Evolutionary conservation across 2,113 vertebrate genomes (phyloP).

Genomic region (Pseudorectes ferrugineus): DNA sequence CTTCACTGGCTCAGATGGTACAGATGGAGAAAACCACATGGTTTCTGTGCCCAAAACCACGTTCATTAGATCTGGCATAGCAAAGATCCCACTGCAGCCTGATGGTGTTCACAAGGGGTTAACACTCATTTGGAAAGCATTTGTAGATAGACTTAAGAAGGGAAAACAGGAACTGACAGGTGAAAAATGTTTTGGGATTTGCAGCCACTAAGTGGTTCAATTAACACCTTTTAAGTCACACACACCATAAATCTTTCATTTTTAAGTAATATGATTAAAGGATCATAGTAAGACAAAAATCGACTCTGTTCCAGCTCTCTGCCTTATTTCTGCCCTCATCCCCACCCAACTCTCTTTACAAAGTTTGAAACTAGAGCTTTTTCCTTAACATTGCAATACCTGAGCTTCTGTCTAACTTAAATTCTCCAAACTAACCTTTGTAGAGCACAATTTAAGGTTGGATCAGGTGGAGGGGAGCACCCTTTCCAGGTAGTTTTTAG

Average conservation of each 20-base stretch:
- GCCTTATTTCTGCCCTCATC: neutral
- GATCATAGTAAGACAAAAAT: neutral
- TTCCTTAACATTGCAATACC: neutral
- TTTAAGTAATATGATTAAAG: slow-evolving; percentile 39
- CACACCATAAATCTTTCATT: slow-evolving; percentile 27
- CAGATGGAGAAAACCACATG: neutral
- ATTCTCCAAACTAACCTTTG: neutral
- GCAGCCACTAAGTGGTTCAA: slow-evolving; percentile 38
- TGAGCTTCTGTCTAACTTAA: neutral
- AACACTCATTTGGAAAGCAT: neutral
- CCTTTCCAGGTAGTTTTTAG: neutral
- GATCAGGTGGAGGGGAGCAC: neutral
- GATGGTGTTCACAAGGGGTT: neutral
- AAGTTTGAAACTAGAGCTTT: neutral
- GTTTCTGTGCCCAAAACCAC: neutral
- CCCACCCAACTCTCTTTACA: neutral
- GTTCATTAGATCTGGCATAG: neutral
- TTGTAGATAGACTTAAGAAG: neutral
- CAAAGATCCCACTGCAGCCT: neutral
- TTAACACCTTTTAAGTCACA: slow-evolving; percentile 54
- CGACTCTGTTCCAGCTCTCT: neutral
- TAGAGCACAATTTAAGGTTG: neutral
- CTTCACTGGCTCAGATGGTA: neutral
- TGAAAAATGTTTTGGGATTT: slow-evolving; percentile 39
- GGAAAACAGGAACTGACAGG: slow-evolving; percentile 17